A percentile compares a stretch with the other conserved stretches of the same genome.
These are phyloP conservation scores for Linnaemya vulpina DNA, from an alignment of 2,888 invertebrate genomes.

Conservation along the genomic window DNA sequence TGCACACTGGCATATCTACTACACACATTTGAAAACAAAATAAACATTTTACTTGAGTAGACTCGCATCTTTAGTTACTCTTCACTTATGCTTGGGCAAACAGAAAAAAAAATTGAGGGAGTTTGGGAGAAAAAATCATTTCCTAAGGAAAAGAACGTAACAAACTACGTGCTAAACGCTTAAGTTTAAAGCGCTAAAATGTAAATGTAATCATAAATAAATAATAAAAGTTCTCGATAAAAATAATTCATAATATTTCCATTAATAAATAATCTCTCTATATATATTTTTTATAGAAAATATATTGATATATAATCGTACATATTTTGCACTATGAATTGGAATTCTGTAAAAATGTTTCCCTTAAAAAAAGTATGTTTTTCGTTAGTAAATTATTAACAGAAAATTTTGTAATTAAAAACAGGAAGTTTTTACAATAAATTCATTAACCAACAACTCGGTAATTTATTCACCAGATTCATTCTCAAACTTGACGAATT, in stretches of 20 bases:
- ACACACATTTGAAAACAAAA: constrained; percentile 36
- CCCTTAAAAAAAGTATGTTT: no score
- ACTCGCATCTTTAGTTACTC: constrained; percentile 29
- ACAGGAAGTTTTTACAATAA: no score
- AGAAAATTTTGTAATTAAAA: no score
- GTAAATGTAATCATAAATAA: neutral
- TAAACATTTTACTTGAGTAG: constrained; percentile 33
- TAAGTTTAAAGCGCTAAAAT: neutral
- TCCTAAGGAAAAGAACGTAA: neutral
- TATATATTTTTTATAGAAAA: no score
- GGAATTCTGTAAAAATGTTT: no score
- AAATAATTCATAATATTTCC: neutral
- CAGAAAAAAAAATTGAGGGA: neutral
- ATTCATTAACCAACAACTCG: no score
- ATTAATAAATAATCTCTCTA: neutral
- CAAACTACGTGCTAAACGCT: neutral
- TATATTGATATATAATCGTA: no score
- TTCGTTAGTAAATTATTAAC: no score
- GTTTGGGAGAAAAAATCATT: constrained; percentile 29
- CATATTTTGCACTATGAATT: no score
- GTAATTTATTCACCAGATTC: no score
- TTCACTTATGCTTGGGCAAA: constrained; percentile 41
- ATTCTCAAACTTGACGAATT: no score
- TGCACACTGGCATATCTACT: neutral
- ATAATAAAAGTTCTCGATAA: neutral